phyloP scores from a whole-genome alignment of 2,113 vertebrate species.

The Laticauda laticaudata region DNA sequence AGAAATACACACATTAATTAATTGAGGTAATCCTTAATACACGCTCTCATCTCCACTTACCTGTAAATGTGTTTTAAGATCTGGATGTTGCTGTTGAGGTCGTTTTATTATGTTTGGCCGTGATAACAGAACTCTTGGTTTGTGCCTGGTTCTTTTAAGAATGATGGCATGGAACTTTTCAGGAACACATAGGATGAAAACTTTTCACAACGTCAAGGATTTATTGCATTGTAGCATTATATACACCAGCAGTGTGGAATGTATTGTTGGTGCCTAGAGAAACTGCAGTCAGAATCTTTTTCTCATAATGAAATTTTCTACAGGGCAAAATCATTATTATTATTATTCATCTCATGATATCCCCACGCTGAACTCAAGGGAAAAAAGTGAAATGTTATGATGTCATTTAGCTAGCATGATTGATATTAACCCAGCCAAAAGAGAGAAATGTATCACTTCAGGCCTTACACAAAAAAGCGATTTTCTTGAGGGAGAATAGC shows the following conservation, averaged over 20 bases:
- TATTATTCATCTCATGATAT: neutral
- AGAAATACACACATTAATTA: neutral
- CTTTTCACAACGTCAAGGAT: neutral
- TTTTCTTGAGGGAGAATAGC: constrained; percentile 17
- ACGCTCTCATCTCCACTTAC: neutral
- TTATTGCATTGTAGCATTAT: neutral
- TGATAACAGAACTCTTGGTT: neutral
- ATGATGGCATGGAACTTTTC: neutral
- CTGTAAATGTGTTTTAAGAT: neutral
- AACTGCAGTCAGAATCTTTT: neutral
- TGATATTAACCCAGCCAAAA: neutral
- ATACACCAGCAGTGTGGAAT: neutral
- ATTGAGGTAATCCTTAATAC: neutral
- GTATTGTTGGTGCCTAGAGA: neutral
- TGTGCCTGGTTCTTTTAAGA: neutral
- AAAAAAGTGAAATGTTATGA: neutral
- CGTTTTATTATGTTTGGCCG: neutral
- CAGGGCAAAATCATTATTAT: neutral
- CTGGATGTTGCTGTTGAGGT: neutral
- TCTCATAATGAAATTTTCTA: neutral
- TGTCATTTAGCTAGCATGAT: neutral
- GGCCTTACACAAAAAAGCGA: constrained; percentile 40
- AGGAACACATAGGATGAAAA: neutral
- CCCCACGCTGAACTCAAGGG: neutral
- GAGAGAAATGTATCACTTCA: neutral